Percentiles rank a stretch among this genome's conserved stretches.
Conservation (phyloP, 2,888 invertebrate species). For the Dexiosoma caninum region DNA sequence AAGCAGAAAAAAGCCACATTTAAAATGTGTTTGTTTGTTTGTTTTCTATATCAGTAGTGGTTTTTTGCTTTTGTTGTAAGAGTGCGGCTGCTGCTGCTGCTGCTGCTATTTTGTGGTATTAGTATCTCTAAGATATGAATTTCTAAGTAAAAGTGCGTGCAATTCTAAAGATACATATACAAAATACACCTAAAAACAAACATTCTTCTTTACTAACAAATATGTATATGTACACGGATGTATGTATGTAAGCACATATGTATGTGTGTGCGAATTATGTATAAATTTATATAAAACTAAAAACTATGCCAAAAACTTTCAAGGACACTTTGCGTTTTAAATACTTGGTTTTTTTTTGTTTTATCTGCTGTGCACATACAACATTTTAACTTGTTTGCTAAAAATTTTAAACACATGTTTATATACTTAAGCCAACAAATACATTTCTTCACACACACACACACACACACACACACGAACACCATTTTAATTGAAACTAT, state of each 20-base stretch:
- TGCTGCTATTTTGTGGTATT: constrained; percentile 42
- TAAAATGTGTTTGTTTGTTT: constrained; percentile 52
- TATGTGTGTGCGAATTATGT: constrained; percentile 33
- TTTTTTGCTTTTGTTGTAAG: constrained; percentile 7
- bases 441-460: constrained; percentile 1
- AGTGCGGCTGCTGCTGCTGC: constrained; percentile 6
- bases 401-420: constrained; percentile 36
- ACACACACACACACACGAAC: background rate
- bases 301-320: constrained; percentile 78
- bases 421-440: constrained; percentile 8
- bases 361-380: constrained; percentile 1
- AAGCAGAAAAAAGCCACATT: constrained; percentile 49
- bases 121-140: constrained; percentile 50
- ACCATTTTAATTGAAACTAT: constrained; percentile 5
- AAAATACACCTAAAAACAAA: constrained; percentile 14
- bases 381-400: constrained; percentile 27
- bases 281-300: constrained; percentile 54
- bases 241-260: background rate
- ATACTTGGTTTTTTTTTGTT: constrained; percentile 49
- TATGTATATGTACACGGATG: background rate
- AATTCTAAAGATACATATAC: constrained; percentile 40
- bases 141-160: constrained; percentile 57
- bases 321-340: constrained; percentile 73
- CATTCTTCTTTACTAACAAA: constrained; percentile 7
- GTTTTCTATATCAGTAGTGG: constrained; percentile 24